Evolutionary conservation across 2,888 invertebrate species (phyloP).

Genomic region (Thymelicus acteon): DNA sequence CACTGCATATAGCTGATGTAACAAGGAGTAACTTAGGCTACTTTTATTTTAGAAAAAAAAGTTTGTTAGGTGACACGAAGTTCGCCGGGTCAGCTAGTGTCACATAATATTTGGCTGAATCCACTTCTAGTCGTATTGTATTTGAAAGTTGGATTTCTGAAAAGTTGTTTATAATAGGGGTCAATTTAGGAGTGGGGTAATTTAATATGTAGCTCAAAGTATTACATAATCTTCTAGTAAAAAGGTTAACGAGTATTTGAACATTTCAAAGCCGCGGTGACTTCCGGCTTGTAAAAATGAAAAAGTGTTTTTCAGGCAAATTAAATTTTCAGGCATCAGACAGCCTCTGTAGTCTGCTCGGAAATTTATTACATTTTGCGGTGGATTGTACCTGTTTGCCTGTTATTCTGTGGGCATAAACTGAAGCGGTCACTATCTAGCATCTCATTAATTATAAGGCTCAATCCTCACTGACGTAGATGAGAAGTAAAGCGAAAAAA

Average conservation of each 20-base stretch:
- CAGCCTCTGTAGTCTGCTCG: background rate
- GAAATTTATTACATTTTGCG: slow-evolving; percentile 8
- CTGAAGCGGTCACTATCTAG: background rate
- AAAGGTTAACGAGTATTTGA: slow-evolving; percentile 7
- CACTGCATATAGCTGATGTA: no score
- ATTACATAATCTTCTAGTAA: background rate
- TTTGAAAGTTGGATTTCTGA: no score
- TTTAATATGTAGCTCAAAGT: background rate
- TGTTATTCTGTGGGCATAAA: background rate
- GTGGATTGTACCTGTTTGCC: slow-evolving; percentile 1
- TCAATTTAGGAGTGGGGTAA: background rate
- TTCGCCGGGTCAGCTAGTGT: no score
- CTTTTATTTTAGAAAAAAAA: no score
- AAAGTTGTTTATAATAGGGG: no score
- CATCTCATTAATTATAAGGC: background rate
- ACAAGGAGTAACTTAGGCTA: no score
- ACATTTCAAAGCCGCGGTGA: slow-evolving; percentile 2
- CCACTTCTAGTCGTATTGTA: no score
- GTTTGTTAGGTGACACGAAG: no score
- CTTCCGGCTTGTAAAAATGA: slow-evolving; percentile 19
- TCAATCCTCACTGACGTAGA: no score
- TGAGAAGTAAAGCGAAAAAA: no score
- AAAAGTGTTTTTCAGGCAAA: slow-evolving; percentile 18
- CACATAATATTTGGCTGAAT: no score
- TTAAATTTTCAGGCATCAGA: slow-evolving; percentile 22